Percentiles rank a stretch among this genome's conserved stretches.
Conservation (phyloP, 2,797 vertebrate genomes). For the Brachyalestes nurse region DNA sequence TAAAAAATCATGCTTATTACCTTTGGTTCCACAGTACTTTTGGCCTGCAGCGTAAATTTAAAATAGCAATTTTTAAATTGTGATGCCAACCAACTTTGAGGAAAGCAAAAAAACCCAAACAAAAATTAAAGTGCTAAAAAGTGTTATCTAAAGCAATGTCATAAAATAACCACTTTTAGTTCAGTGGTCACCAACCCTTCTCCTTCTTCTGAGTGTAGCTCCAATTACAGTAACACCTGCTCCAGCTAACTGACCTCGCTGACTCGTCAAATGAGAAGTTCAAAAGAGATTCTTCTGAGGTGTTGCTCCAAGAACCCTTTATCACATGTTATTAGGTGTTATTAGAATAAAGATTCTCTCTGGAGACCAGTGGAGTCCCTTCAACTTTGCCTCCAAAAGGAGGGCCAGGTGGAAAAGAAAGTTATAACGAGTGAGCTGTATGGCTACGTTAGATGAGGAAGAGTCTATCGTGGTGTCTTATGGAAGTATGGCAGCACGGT, state of each 20-base stretch:
- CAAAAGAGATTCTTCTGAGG: not conserved
- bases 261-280: not conserved
- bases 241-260: no score
- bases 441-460: slow-evolving; percentile 41
- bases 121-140: not conserved
- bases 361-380: not conserved
- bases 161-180: not conserved
- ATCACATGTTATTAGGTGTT: not conserved
- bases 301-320: not conserved
- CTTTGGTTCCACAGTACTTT: not conserved
- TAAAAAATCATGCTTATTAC: not conserved
- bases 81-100: not conserved
- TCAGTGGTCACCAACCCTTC: not conserved
- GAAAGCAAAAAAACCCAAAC: not conserved
- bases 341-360: not conserved
- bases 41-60: not conserved
- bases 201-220: no score
- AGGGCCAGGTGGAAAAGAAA: not conserved
- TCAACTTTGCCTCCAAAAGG: not conserved
- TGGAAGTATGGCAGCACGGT: slow-evolving; percentile 32
- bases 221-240: no score
- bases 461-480: not conserved
- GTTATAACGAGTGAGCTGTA: slow-evolving; percentile 5
- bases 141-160: not conserved
- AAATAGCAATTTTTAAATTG: not conserved